Conservation (phyloP, 2,888 invertebrate genomes). For the Eubasilissa splendida region DNA sequence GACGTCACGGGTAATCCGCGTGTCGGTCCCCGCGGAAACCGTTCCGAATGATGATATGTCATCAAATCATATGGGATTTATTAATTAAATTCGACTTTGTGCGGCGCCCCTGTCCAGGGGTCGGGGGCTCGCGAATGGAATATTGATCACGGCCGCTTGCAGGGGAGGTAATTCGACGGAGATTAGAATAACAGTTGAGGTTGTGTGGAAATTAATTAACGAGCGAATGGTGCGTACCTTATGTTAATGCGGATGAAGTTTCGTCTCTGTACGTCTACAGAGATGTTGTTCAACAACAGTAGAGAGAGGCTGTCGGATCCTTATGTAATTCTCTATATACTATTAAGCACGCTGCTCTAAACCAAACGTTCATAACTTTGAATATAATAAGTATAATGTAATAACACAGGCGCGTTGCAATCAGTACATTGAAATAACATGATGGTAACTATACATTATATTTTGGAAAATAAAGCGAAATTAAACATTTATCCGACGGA, state of each 20-base stretch:
- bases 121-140: conserved; percentile 19
- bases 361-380: too few relatives aligned
- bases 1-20: conserved; percentile 17
- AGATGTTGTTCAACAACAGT: too few relatives aligned
- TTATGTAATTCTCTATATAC: too few relatives aligned
- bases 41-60: conserved; percentile 38
- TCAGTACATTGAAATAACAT: too few relatives aligned
- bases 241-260: conserved; percentile 19
- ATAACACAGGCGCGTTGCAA: too few relatives aligned
- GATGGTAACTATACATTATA: too few relatives aligned
- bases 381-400: too few relatives aligned
- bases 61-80: conserved; percentile 49
- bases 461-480: too few relatives aligned
- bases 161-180: conserved; percentile 37
- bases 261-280: background rate
- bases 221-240: conserved; percentile 40
- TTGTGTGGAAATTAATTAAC: conserved; percentile 40
- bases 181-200: conserved; percentile 44
- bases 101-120: conserved; percentile 15
- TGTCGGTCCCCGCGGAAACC: conserved; percentile 6
- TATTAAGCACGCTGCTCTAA: too few relatives aligned
- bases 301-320: too few relatives aligned
- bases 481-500: too few relatives aligned
- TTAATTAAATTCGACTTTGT: conserved; percentile 44
- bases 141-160: conserved; percentile 35